Base-by-base conservation (phyloP, 2,888 invertebrate genomes). In the Rhyacophila evoluta region DNA sequence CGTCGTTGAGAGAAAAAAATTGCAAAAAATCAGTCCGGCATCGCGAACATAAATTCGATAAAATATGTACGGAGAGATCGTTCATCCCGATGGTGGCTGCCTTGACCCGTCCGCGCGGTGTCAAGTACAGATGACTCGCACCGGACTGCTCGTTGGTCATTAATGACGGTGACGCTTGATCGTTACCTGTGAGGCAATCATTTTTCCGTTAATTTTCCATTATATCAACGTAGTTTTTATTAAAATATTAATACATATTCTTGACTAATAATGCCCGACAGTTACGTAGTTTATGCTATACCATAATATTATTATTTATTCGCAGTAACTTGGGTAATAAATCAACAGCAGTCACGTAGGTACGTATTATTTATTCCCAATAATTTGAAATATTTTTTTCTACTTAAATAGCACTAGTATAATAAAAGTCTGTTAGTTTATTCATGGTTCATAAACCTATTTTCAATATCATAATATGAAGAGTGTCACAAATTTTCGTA, bases 61-160 rank as follows among this genome's bases (percentile, higher is more conserved):
- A 55, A 55, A 55, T 55, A 55, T 55, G 55, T 55, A 55, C 55
- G 8, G 3, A 19, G 15, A 10, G 55, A 55, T 12, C 55, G 55
- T 19, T 55, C 55, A 19, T 55, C 19, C 55, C 55, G 19, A 19
- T 19, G 12, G 55, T 19, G 55, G 19, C 55, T 55, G 55, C 55
- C 55, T 55, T 55, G 55, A 55, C 55, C 55, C 55, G 55, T 25
- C 55, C 55, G 55, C 55, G 29, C 55, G 55, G 55, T 55, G 55
- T 55, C 55, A 55, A 55, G 55, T 55, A 55, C 55, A 10, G 8
- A 8, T 19, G 55, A 10, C 55, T 19, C 15, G 19, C 15, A 55
- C 15, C 55, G 19, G 19, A 55, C 55, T 19, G 19, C 55, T n/a
- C n/a, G n/a, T n/a, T 10, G 55, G 19, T 55, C 55, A 19, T 19